These are phyloP conservation scores for Cephus pulcher DNA, from an alignment of 2,888 invertebrate genomes.

Conservation along the genomic window DNA sequence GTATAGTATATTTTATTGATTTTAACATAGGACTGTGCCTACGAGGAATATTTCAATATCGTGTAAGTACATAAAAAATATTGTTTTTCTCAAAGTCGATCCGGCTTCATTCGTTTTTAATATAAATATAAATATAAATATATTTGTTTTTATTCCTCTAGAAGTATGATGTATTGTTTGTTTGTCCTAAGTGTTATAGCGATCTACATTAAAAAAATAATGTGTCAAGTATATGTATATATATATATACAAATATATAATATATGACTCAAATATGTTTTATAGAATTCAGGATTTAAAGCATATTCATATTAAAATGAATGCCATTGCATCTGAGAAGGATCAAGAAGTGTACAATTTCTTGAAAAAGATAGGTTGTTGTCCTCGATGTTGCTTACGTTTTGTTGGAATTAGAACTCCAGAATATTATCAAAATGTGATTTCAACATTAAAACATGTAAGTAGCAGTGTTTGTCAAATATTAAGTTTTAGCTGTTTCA, in stretches of 20 bases:
- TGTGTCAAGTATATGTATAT: neutral
- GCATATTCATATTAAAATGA: neutral
- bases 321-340: neutral
- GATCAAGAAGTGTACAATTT: conserved; percentile 37
- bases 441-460: conserved; percentile 69
- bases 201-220: neutral
- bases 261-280: neutral
- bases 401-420: conserved; percentile 73
- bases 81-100: neutral
- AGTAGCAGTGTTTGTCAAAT: conserved; percentile 28
- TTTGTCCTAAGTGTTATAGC: no score
- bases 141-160: neutral
- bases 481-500: neutral
- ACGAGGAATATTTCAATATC: neutral
- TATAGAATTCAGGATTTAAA: neutral
- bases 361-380: conserved; percentile 70
- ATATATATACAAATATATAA: neutral
- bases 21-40: neutral
- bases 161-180: no score
- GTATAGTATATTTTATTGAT: neutral
- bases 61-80: neutral
- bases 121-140: neutral
- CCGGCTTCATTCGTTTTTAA: neutral
- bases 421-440: conserved; percentile 69
- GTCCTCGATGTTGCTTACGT: conserved; percentile 77